Conservation (phyloP, 2,888 invertebrate species). For the Netelia fuscicornis region DNA sequence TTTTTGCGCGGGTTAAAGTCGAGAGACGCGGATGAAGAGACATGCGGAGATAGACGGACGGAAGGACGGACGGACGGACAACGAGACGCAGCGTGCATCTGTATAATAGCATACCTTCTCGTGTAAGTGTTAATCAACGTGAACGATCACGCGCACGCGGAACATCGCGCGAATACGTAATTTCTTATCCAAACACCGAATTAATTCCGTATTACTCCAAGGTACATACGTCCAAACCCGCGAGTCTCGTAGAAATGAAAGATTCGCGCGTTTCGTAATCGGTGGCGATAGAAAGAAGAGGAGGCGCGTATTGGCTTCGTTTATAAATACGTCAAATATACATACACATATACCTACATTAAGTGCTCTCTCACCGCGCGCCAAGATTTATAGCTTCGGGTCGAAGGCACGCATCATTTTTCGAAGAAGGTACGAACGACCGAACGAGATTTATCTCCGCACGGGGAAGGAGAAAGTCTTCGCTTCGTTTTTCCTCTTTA, state of each 20-base stretch:
- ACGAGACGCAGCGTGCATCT: slow-evolving; percentile 1
- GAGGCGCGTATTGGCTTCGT: slow-evolving; percentile 17
- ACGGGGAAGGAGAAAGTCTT: slow-evolving; percentile 43
- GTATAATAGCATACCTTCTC: not conserved
- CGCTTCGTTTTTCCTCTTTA: slow-evolving; percentile 21
- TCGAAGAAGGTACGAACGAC: slow-evolving; percentile 16
- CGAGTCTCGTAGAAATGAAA: not conserved
- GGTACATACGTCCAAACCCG: not conserved
- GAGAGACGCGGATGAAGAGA: not conserved
- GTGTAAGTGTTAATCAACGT: slow-evolving; percentile 49
- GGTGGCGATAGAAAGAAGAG: not conserved
- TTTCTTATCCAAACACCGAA: slow-evolving; percentile 49
- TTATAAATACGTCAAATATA: slow-evolving; percentile 21
- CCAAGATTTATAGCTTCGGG: slow-evolving; percentile 45
- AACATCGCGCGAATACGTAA: slow-evolving; percentile 20
- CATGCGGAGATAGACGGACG: too few species aligned
- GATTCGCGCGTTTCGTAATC: slow-evolving; percentile 7
- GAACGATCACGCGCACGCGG: slow-evolving; percentile 23
- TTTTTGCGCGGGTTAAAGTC: not conserved
- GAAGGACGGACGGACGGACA: too few species aligned
- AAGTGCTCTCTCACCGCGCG: not conserved
- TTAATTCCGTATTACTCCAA: slow-evolving; percentile 47
- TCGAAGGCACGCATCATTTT: slow-evolving; percentile 43
- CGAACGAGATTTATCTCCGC: slow-evolving; percentile 32
- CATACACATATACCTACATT: too few species aligned